These are phyloP conservation scores for Cheilosia variabilis DNA, from an alignment of 2,888 invertebrate species.

Conservation along the genomic window DNA sequence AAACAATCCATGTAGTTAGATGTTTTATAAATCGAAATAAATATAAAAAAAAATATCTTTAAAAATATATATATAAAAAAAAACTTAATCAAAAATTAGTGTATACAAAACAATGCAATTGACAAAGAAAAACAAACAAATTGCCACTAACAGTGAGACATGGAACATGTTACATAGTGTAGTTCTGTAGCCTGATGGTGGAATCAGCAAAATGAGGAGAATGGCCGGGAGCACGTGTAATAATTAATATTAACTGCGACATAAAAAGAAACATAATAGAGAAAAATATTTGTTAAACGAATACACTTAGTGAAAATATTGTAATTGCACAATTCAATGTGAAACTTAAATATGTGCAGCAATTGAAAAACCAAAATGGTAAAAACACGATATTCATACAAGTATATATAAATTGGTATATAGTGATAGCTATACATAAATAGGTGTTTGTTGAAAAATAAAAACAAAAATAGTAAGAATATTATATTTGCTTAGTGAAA, in stretches of 20 bases:
- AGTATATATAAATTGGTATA: constrained; percentile 23
- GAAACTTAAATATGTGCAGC: constrained; percentile 46
- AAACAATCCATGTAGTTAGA: constrained; percentile 79
- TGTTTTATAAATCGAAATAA: constrained; percentile 66
- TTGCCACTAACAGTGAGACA: constrained; percentile 23
- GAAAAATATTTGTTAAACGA: constrained; percentile 44
- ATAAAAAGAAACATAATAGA: constrained; percentile 26
- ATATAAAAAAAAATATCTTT: constrained; percentile 58
- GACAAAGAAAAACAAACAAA: constrained; percentile 22
- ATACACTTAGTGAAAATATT: constrained; percentile 52
- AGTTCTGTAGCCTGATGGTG: constrained; percentile 33
- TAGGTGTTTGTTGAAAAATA: constrained; percentile 32
- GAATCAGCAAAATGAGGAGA: constrained; percentile 34
- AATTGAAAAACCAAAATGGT: constrained; percentile 12
- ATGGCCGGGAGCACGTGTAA: constrained; percentile 74
- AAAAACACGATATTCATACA: constrained; percentile 14
- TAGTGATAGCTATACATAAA: constrained; percentile 20
- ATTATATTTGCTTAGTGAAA: constrained; percentile 27
- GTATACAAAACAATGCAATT: constrained; percentile 40
- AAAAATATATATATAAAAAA: constrained; percentile 69
- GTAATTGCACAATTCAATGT: constrained; percentile 52
- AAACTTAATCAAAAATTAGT: constrained; percentile 52
- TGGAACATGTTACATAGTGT: constrained; percentile 22
- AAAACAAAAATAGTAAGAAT: constrained; percentile 2
- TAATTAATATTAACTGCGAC: constrained; percentile 37